Base-by-base conservation (phyloP, 2,113 vertebrate genomes). In the Theristicus caerulescens region DNA sequence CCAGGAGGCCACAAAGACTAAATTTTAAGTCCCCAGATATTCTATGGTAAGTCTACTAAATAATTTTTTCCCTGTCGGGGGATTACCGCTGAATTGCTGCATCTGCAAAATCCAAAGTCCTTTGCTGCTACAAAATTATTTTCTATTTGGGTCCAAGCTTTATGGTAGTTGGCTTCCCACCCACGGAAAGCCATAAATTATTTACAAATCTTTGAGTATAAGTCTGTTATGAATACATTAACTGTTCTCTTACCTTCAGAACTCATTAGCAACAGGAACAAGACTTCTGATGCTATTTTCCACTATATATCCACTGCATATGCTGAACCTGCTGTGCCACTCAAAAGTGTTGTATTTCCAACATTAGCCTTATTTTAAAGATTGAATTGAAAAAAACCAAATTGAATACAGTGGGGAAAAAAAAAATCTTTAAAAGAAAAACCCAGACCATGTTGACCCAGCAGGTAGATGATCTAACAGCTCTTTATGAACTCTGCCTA, bases 261-360 rank as follows among this genome's bases (percentile, higher is more conserved):
- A 78, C 88, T 96, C 91, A 95, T 87, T 93, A 96, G 70, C 81
- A 94, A 94, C 44, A 95, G 71, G 91, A 97, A 62, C 70, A 86
- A 97, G 76, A 87, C 80, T 94, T 95, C 89, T 86, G 85, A 97
- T 87, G 73, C 74, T 91, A 70, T 77, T 96, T 98, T 94, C 74
- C 62, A 94, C 44, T 89, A 76, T 91, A 72, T 82, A 94, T 34
- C 70, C 34, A 46, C 85, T 94, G 69, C 89, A 71, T 62, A 71
- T 91, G 77, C 58, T 96, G 81, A 91, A 95, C 95, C 76, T 95
- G 72, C 83, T 92, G 94, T 88, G 78, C 52, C 69, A 62, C 47
- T 95, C 83, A 86, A 46, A 67, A 90, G 42, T 38, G 20, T 16
- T 57, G 21, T n/a, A 58, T 70, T 91, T 83, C 49, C 36, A 65